These are phyloP conservation scores for Pelochelys cantorii DNA, from an alignment of 2,797 vertebrate genomes.

Conservation along the genomic window DNA sequence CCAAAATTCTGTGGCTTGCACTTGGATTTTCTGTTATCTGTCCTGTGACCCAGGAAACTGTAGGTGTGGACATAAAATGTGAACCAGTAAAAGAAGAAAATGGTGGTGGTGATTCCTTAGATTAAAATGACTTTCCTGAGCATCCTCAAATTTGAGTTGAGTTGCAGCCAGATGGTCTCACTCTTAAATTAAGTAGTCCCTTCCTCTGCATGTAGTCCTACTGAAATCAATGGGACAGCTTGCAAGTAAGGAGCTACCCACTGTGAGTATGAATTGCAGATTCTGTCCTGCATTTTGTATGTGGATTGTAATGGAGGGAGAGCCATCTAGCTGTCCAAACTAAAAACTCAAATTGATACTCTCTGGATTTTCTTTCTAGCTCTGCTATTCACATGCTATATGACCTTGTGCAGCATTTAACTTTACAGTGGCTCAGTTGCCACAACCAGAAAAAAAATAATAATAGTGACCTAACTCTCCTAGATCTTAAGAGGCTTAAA, in stretches of 20 bases:
- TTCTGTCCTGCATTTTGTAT: background rate
- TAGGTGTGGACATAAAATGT: background rate
- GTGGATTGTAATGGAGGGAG: background rate
- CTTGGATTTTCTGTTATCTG: background rate
- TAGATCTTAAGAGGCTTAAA: background rate
- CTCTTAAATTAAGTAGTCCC: background rate
- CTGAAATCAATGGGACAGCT: background rate
- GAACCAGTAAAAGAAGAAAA: background rate
- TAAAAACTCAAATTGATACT: background rate
- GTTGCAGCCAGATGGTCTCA: background rate
- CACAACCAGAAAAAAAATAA: background rate
- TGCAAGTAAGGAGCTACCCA: background rate
- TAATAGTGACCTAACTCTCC: background rate
- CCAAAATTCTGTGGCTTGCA: fast-evolving
- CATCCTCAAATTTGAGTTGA: background rate
- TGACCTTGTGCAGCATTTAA: background rate
- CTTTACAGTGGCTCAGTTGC: background rate
- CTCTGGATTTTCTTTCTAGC: background rate
- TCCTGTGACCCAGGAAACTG: background rate
- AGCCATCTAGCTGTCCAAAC: background rate
- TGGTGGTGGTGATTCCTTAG: background rate
- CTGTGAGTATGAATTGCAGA: background rate
- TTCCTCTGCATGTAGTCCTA: background rate
- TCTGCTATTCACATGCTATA: background rate
- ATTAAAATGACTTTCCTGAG: background rate